phyloP scores from a whole-genome alignment of 1,140 invertebrate genomes.

The Philopotamus ludificatus region DNA sequence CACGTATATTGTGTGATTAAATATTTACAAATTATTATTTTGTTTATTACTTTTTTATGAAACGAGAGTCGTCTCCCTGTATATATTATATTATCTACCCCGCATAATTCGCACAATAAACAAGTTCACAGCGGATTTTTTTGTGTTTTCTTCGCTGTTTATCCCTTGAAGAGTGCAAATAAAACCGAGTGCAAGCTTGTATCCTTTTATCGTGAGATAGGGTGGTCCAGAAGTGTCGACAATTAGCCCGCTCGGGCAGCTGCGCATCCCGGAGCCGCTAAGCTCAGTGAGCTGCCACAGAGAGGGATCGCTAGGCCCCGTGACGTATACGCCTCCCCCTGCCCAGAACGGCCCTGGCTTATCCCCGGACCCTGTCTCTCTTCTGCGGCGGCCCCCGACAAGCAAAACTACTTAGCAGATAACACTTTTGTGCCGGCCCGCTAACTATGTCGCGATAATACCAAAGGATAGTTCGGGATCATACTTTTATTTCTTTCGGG shows the following conservation, averaged over 20 bases:
- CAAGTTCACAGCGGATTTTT: too few species aligned
- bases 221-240: background rate
- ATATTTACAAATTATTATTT: too few species aligned
- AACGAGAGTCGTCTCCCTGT: too few species aligned
- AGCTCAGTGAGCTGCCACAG: constrained; percentile 21
- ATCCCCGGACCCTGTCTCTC: constrained; percentile 8
- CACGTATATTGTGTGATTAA: too few species aligned
- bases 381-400: background rate
- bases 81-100: too few species aligned
- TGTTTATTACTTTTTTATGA: too few species aligned
- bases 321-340: constrained; percentile 3
- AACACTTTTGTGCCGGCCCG: background rate
- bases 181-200: too few species aligned
- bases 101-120: too few species aligned
- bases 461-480: too few species aligned
- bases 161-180: too few species aligned
- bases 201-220: background rate
- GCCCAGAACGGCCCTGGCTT: constrained; percentile 2
- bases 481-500: too few species aligned
- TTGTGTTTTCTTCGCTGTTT: too few species aligned
- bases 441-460: background rate
- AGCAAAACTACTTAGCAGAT: constrained; percentile 1
- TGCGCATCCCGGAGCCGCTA: constrained; percentile 17
- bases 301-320: constrained; percentile 16
- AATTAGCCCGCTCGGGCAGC: constrained; percentile 27